Base-by-base conservation (phyloP, 92 coral and sea anemone genomes). In the Pocillopora meandrina region DNA sequence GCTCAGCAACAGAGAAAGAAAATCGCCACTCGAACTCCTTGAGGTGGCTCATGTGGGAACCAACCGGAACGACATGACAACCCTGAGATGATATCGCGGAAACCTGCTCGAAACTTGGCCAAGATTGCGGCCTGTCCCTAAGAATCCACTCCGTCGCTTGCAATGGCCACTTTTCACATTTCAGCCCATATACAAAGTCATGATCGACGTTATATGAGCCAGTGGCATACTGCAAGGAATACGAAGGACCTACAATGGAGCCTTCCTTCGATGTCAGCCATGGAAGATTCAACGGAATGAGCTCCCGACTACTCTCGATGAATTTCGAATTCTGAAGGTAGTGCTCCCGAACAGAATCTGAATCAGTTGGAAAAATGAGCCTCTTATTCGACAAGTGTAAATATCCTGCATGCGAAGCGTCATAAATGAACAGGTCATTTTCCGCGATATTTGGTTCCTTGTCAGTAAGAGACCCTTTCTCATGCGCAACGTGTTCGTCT, bases 61-160 rank as follows among this genome's bases (percentile, higher is more conserved):
- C 97, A 72, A 91, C 93, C 33, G 97, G 97, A 0, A 93, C 97
- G 10, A 86, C 2, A 60, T 93, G 95, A 56, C 95, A 93, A 10
- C 97, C 97, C 58, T 73, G 81, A 58, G 74, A 35, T 42, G 82
- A 83, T 52, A 90, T 86, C 12, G 77, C 56, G 58, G 92, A 86
- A 23, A 91, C 68, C 17, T 89, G 23, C 61, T 76, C 88, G 9
- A 47, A 17, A 35, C 85, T 84, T 0, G 97, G 95, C 97, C 97
- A 93, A 16, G 49, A 68, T 19, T 74, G 76, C 36, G 23, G 57
- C 79, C 96, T 79, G 58, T 88, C 86, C 9, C 96, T 86, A 12
- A 61, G 67, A 11, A 79, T 74, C 96, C 96, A 93, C 75, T 93
- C 92, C 47, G 82, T 85, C 70, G 92, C 93, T 81, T 93, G 96